Evolutionary conservation across 1,140 invertebrate genomes (phyloP), one percentile per base, ranked within the genome.

Genomic region (Dysdera silvatica): DNA sequence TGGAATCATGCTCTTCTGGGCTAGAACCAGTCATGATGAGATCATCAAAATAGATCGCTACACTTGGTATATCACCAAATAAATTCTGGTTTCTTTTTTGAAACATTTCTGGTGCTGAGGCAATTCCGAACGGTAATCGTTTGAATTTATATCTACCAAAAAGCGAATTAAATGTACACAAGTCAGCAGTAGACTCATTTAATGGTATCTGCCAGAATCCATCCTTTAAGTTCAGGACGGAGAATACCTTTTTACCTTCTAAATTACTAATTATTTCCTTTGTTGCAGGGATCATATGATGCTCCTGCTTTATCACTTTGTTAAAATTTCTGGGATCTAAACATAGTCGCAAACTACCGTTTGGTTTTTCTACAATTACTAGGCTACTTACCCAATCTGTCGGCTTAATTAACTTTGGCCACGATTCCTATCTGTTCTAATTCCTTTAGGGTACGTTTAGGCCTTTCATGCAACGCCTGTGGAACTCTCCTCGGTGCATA

Each of bases 71-170:
- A 31, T 49, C 33, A 41, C 14, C 37, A 49, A 62, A 55, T 47
- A 60, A 10, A 43, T 55, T 33, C 37, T 41, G 1, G 26, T 31
- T 61, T 28, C 26, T 24, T 41, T 52, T 51, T 33, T 40, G 35
- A 20, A 51, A 61, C 3, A 54, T 37, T 29, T 62, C 60, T 26
- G 80, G 77, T 0, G 79, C 77, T 32, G 72, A 73, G 60, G 74
- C 73, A 8, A 82, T 72, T 5, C 78, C 80, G 72, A 79, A 82
- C 5, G 70, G 73, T 6, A 80, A 48, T 35, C 75, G 61, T 57
- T 75, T 76, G 67, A 76, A 73, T 49, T 51, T 12, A 54, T 73
- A 79, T 14, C 69, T 71, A 23, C 75, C 73, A 29, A 58, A 51
- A n/a, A 18, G 54, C 20, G 66, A 58, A 20, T 48, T 35, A 45